These are phyloP conservation scores for Tuta absoluta DNA, from an alignment of 2,888 invertebrate genomes.

Conservation along the genomic window DNA sequence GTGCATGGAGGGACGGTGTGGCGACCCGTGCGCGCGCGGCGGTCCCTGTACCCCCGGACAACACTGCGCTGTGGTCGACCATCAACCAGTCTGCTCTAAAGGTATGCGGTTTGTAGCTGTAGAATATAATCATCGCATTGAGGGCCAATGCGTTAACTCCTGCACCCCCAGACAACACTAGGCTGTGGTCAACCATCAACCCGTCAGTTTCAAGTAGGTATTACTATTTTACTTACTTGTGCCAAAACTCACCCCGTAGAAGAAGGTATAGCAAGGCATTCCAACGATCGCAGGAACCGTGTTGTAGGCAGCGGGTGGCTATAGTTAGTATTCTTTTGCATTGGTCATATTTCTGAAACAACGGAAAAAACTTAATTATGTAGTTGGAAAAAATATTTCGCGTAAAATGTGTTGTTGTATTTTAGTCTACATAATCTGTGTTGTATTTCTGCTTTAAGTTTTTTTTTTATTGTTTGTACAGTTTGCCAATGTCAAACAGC, in stretches of 20 bases:
- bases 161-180: too few relatives aligned
- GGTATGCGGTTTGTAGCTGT: constrained; percentile 62
- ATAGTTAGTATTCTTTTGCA: too few relatives aligned
- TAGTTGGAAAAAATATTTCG: neutral
- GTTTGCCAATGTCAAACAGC: constrained; percentile 87
- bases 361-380: neutral
- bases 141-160: too few relatives aligned
- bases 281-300: too few relatives aligned
- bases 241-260: too few relatives aligned
- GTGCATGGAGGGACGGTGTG: constrained; percentile 89
- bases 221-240: too few relatives aligned
- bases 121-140: too few relatives aligned
- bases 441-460: neutral
- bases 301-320: too few relatives aligned
- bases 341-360: neutral
- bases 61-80: constrained; percentile 90
- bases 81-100: constrained; percentile 91
- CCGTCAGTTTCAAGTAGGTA: too few relatives aligned
- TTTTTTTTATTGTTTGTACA: constrained; percentile 44
- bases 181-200: too few relatives aligned
- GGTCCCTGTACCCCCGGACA: constrained; percentile 88
- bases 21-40: constrained; percentile 89
- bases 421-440: neutral
- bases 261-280: too few relatives aligned
- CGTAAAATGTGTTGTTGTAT: too few relatives aligned